Evolutionary conservation across 2,797 vertebrate genomes (phyloP), one percentile per base, ranked within the genome.

Genomic region (Stomatorhinus walkeri): DNA sequence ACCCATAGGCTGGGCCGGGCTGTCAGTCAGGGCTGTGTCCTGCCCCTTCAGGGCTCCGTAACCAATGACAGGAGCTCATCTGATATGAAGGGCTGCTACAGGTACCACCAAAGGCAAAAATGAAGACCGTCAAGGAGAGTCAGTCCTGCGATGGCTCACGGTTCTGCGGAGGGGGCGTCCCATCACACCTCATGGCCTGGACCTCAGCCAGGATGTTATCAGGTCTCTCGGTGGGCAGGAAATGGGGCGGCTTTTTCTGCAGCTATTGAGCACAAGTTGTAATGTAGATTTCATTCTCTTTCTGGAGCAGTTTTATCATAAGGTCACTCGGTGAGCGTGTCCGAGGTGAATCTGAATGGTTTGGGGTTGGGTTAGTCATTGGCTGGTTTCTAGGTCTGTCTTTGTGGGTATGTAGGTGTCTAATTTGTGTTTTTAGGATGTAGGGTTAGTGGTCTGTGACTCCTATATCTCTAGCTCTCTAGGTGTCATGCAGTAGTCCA

Each of bases 111-210:
- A 36, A 51, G 46, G 48, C 48, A 85, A 28, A 85, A 28, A 8
- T 43, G 36, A 43, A 79, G 14, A 79, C 16, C 0, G 16, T 43
- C 4, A 79, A 79, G 16, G 32, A 36, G 72, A 36, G 16, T 43
- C 32, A 16, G 16, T 6, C 14, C 32, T 79, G 32, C 32, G 43
- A 5, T 79, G 83, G 10, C 9, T 32, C 22, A 85, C 2, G n/a
- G 48, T 86, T 49, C 49, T 48, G 6, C 0, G 49, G 49, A 14
- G 12, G 22, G 85, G 91, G 85, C 89, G 32, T 59, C 85, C 85
- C 90, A 91, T 68, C 90, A 90, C 87, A 68, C 89, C 88, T 89
- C 83, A 90, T 86, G 88, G 90, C 84, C 90, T 92, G 91, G 91
- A 90, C 49, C 40, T 72, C 64, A 40, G 88, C 91, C 90, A 90